Evolutionary conservation across 2,888 invertebrate genomes (phyloP), one percentile per base, ranked within the genome.

Genomic region (Dynastes hyllus): DNA sequence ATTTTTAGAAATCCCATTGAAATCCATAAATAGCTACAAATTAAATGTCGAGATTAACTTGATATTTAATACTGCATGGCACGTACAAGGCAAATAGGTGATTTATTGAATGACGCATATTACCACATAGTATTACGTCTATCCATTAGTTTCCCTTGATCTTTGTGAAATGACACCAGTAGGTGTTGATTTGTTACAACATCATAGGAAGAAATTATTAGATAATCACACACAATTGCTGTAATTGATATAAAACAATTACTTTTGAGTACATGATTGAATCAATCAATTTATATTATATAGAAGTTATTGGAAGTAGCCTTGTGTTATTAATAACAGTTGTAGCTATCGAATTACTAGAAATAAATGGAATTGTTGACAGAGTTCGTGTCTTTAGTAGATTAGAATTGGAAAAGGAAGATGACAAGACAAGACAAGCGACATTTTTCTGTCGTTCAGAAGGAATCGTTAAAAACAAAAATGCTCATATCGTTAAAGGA

Each of bases 1-100:
- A 73, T 73, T 55, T 73, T 40, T 73, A 58, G 40, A 58, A 70
- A 58, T 4, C 55, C 45, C 55, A 71, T 50, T 71, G 32, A 32
- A 13, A 37, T 55, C 53, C 53, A 55, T 55, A 71, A 32, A 71
- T 71, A 71, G 55, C 13, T 37, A 32, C 45, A 22, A 58, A 58
- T 73, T 61, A 16, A 16, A 40, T 27, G 40, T 55, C 11, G 37
- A 32, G 29, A 58, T 73, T 45, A 73, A 73, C 22, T 40, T 37
- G 16, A 58, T 40, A 73, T 73, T 61, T 73, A 73, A 73, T 58
- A 22, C 71, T 8, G n/a, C 16, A 22, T 22, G 55, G 2, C 22
- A 16, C 6, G 16, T 22, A 2, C 22, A 29, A 58, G 40, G 11
- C 58, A 55, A 40, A 58, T n/a, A 55, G 40, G 55, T 73, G 37